Conservation (phyloP, 2,888 invertebrate species). For the Portevinia maculata region DNA sequence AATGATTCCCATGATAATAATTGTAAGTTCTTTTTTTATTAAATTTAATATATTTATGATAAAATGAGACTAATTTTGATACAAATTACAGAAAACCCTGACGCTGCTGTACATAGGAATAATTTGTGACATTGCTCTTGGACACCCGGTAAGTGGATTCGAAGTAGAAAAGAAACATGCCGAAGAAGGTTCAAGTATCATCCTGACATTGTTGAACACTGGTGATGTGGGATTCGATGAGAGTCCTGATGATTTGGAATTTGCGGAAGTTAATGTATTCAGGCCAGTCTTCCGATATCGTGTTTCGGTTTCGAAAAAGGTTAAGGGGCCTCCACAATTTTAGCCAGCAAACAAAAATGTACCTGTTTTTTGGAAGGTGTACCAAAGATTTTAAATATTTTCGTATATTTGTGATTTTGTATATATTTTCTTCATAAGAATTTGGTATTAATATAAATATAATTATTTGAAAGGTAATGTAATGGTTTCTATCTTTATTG, state of each 20-base stretch:
- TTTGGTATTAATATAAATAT: not conserved
- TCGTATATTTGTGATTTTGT: not conserved
- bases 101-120: not conserved
- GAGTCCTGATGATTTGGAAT: conserved; percentile 78
- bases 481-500: too few species aligned
- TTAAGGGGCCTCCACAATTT: conserved; percentile 39
- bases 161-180: conserved; percentile 6
- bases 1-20: conserved; percentile 25
- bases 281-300: conserved; percentile 81
- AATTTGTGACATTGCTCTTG: conserved; percentile 23
- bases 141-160: conserved; percentile 36
- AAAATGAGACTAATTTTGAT: not conserved
- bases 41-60: not conserved
- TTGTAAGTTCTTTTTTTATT: conserved; percentile 38
- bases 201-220: conserved; percentile 29
- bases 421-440: not conserved
- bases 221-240: conserved; percentile 66
- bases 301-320: conserved; percentile 77
- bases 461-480: too few species aligned
- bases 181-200: conserved; percentile 23
- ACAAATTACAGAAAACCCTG: conserved; percentile 12
- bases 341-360: not conserved
- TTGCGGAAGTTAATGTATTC: conserved; percentile 81
- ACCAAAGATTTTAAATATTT: conserved; percentile 51
- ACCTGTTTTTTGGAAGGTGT: not conserved